Evolutionary conservation across 2,888 invertebrate species (phyloP), one percentile per base, ranked within the genome.

Genomic region (Latrodectus elegans): DNA sequence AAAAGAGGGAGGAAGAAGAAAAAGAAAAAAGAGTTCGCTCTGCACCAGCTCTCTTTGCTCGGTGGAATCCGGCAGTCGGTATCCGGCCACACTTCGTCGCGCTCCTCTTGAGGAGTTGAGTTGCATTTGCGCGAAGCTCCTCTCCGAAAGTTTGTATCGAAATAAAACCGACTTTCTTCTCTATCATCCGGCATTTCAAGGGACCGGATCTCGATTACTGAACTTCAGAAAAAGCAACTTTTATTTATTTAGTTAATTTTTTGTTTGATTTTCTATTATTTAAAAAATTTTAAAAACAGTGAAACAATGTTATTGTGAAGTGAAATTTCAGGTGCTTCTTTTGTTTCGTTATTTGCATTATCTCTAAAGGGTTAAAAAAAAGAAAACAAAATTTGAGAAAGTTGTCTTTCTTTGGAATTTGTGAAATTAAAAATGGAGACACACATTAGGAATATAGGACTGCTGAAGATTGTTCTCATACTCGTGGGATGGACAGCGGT

Each of bases 371-470:
- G 38, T 55, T 55, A 4, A 55, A 55, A 55, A 55, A 60, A 60
- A 60, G 55, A 55, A 55, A 2, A 55, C 10, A 55, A 60, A 60
- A 55, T 55, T 55, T 10, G 12, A 14, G 15, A n/a, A 6, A 10
- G 9, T 60, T 60, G 12, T 60, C n/a, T 11, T 68, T 68, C n/a
- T 68, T 68, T 22, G 67, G 26, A 8, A 68, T 72, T 72, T 51
- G 9, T 52, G 52, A 51, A 15, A 72, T 15, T 72, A n/a, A 60
- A 74, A 64, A 76, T 70, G 83, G 6, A 22, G n/a, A 22, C 71
- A 65, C 52, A 11, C 52, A 77, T 65, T 51, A 51, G 84, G 84
- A 78, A 84, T 84, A 84, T 73, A 53, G 77, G 77, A 84, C 77
- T 76, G 15, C 4, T 75, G 15, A 75, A 82, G 75, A 82, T 52